A percentile compares a stretch with the other conserved stretches of the same genome.
Conservation (phyloP, 1,140 invertebrate species). For the Trichonephila clavipes region DNA sequence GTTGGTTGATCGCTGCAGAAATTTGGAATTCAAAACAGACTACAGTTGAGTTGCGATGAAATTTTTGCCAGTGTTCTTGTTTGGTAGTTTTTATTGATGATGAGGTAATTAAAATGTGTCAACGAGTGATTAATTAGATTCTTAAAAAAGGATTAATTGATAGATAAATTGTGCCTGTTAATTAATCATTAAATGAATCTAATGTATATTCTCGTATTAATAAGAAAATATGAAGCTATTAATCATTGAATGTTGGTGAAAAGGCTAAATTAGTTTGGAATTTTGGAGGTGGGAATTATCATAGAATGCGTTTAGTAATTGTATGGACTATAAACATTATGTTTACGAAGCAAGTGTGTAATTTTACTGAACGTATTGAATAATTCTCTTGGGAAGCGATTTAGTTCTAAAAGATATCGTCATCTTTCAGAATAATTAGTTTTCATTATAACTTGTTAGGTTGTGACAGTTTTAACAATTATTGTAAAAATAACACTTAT, state of each 20-base stretch:
- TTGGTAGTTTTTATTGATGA: background rate
- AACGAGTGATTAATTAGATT: background rate
- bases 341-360: no score
- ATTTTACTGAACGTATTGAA: no score
- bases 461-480: no score
- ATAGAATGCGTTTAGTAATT: no score
- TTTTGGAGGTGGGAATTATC: background rate
- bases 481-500: no score
- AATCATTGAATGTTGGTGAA: background rate
- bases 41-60: no score
- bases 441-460: no score
- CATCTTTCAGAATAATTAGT: no score
- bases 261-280: background rate
- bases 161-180: background rate
- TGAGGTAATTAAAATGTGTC: conserved; percentile 2
- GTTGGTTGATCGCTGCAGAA: background rate
- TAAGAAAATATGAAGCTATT: background rate
- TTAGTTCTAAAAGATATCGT: no score
- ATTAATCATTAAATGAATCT: background rate
- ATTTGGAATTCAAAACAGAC: background rate
- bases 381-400: no score
- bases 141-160: background rate
- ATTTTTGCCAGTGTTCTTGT: background rate
- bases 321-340: no score
- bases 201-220: background rate